A percentile compares a stretch with the other conserved stretches of the same genome.
Conservation (phyloP, 2,888 invertebrate genomes). For the Leptinotarsa tumamoca region DNA sequence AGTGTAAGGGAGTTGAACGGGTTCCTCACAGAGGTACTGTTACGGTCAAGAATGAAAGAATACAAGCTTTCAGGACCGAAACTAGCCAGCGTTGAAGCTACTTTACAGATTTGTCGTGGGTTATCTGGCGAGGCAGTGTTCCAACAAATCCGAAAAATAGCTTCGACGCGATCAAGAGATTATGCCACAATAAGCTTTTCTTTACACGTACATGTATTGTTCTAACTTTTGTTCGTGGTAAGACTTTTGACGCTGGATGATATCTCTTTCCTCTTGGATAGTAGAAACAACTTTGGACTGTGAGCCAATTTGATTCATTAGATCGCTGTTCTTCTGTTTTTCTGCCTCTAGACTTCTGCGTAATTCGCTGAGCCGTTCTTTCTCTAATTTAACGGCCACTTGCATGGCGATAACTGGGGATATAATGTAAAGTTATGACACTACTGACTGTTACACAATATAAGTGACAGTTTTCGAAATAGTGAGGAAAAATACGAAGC, state of each 20-base stretch:
- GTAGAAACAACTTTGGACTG: constrained; percentile 33
- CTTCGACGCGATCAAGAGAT: no score
- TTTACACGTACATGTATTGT: constrained; percentile 36
- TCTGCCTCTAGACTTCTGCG: constrained; percentile 47
- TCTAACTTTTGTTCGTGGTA: constrained; percentile 39
- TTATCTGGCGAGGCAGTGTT: no score
- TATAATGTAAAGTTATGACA: no score
- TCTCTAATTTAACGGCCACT: constrained; percentile 49
- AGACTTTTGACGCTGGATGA: constrained; percentile 27
- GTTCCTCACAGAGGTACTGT: no score
- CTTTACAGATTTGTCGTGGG: no score
- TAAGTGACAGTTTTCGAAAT: not conserved
- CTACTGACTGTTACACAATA: no score
- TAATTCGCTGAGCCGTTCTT: constrained; percentile 47
- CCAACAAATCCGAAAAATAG: no score
- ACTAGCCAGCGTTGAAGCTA: no score
- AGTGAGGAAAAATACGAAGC: no score
- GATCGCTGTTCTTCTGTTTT: constrained; percentile 36
- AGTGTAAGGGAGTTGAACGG: no score
- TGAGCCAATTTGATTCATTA: constrained; percentile 34
- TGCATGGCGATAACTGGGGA: constrained; percentile 48
- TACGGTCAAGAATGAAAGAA: no score
- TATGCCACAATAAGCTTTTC: not conserved
- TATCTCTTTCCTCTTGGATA: constrained; percentile 33
- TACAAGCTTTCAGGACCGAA: no score